Conservation (phyloP, 2,888 invertebrate genomes). For the Drosophila tanythrix region DNA sequence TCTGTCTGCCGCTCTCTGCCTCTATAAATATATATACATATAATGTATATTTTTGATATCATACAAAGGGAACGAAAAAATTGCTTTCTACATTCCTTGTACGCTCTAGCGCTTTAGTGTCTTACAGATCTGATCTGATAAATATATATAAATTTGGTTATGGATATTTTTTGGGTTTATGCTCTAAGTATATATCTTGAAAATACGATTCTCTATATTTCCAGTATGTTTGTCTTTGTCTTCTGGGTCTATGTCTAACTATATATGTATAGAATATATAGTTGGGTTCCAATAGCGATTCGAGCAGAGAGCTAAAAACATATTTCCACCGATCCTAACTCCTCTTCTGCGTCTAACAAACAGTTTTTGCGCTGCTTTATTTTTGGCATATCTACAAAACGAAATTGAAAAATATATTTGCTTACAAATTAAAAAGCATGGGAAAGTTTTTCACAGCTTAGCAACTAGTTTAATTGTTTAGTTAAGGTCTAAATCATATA, state of each 20-base stretch:
- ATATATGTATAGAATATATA: conserved; percentile 25
- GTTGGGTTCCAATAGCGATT: conserved; percentile 2
- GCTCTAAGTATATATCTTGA: conserved; percentile 43
- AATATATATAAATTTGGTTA: conserved; percentile 34
- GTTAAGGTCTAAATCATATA: conserved; percentile 54
- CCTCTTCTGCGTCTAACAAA: conserved; percentile 72
- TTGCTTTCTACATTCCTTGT: conserved; percentile 52
- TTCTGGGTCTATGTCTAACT: conserved; percentile 8
- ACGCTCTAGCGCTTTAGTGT: conserved; percentile 56
- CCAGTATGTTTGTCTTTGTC: conserved; percentile 39
- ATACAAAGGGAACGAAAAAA: conserved; percentile 4
- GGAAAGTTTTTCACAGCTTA: conserved; percentile 69
- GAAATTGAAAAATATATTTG: not conserved
- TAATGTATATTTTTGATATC: conserved; percentile 1
- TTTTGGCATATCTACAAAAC: conserved; percentile 7
- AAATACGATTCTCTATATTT: conserved; percentile 19
- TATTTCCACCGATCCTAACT: conserved; percentile 24
- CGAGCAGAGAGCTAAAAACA: conserved; percentile 28
- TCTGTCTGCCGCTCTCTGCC: conserved; percentile 12
- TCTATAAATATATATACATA: conserved; percentile 14
- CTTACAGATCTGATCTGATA: conserved; percentile 34
- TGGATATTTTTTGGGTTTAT: conserved; percentile 49
- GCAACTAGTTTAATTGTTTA: conserved; percentile 50
- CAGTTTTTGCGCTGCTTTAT: conserved; percentile 60
- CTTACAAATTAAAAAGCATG: conserved; percentile 42